These are phyloP conservation scores for Acipenser ruthenus DNA, from an alignment of 2,797 vertebrate genomes.

Conservation along the genomic window DNA sequence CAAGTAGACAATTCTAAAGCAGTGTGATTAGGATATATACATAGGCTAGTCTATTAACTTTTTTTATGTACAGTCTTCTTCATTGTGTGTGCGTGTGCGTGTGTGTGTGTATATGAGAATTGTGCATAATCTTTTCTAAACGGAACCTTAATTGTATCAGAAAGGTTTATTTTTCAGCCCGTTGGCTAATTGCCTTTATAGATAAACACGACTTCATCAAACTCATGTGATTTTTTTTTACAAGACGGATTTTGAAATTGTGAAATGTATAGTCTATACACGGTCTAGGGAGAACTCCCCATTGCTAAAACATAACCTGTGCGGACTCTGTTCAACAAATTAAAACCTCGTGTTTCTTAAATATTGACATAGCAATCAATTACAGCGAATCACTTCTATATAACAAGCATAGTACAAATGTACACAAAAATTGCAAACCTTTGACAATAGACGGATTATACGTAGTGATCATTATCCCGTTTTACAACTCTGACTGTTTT, in stretches of 20 bases:
- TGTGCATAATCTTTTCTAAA: not conserved
- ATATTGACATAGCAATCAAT: no score
- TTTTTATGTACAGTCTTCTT: not conserved
- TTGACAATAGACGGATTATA: not conserved
- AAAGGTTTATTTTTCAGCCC: not conserved
- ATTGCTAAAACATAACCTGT: no score
- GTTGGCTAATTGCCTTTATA: no score
- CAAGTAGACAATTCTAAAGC: no score
- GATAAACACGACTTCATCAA: not conserved
- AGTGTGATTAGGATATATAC: no score
- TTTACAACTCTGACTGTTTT: constrained; percentile 15
- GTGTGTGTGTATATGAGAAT: not conserved
- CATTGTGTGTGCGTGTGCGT: not conserved
- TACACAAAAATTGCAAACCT: not conserved
- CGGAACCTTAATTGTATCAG: no score
- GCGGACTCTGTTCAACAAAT: no score
- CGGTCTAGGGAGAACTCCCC: no score
- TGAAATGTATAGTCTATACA: not conserved
- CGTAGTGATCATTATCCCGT: not conserved
- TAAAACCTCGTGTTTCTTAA: no score
- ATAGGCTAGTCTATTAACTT: no score
- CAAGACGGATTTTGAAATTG: not conserved
- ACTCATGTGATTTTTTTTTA: not conserved
- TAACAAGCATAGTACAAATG: not conserved
- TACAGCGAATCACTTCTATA: not conserved